Percentiles rank a stretch among this genome's conserved stretches.
phyloP scores from a whole-genome alignment of 2,888 invertebrate genomes.

The Bembecia ichneumoniformis region DNA sequence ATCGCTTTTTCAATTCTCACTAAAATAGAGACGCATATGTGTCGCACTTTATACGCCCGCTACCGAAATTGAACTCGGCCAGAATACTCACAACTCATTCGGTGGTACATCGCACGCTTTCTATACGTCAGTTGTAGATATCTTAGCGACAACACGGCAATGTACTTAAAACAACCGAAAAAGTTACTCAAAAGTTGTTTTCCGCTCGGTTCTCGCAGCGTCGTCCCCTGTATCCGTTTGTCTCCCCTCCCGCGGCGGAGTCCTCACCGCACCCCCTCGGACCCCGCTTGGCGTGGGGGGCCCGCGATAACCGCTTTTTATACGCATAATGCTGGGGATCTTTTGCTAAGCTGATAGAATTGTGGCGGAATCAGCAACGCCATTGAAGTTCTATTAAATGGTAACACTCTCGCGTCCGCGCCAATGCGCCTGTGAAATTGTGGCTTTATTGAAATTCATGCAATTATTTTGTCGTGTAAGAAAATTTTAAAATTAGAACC shows the following conservation, averaged over 20 bases:
- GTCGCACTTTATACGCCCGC: neutral
- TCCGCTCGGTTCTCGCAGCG: constrained; percentile 27
- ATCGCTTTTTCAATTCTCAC: neutral
- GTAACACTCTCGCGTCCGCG: constrained; percentile 64
- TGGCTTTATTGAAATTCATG: constrained; percentile 63
- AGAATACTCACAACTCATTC: neutral
- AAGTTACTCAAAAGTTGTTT: constrained; percentile 37
- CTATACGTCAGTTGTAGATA: constrained; percentile 8
- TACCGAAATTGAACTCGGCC: neutral
- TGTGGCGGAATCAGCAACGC: constrained; percentile 68
- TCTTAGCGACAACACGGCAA: constrained; percentile 34
- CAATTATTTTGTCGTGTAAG: constrained; percentile 43
- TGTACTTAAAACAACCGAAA: constrained; percentile 47
- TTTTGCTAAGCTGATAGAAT: constrained; percentile 71
- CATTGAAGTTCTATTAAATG: constrained; percentile 72
- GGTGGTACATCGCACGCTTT: neutral
- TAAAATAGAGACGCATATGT: neutral
- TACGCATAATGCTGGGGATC: constrained; percentile 68
- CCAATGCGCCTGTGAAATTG: constrained; percentile 67
- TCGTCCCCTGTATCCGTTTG: constrained; percentile 23
- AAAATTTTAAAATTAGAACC: constrained; percentile 20
- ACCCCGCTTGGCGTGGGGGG: constrained; percentile 21
- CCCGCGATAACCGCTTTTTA: constrained; percentile 67
- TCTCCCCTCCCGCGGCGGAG: constrained; percentile 15
- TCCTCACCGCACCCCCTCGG: constrained; percentile 9